Evolutionary conservation across 2,113 vertebrate genomes (phyloP), one percentile per base, ranked within the genome.

Genomic region (Podarcis cretensis): DNA sequence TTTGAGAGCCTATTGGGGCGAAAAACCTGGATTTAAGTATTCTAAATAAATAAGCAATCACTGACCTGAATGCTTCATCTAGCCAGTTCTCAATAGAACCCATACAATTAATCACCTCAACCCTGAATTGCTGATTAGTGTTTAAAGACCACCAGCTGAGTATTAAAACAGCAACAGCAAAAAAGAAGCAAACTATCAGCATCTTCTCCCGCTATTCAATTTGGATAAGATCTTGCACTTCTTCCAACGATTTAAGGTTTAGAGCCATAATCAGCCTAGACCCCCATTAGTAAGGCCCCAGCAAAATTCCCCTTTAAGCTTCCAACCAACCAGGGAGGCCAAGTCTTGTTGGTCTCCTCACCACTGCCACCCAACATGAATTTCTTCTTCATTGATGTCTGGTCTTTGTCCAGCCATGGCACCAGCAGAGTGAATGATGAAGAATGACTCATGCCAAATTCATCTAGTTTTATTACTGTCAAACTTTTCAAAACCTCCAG

Each of bases 381-480:
- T 32, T 21, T 63, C 68, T 85, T 88, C 65, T 87, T 88, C n/a
- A 81, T 37, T 85, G 57, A n/a, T 69, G 16, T 1, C 69, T 78
- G 65, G 79, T 5, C 23, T 75, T 78, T 87, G 32, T 74, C 40
- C 76, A 88, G 71, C 83, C n/a, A 43, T 88, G 77, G 48, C 85
- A 27, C 30, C 92, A 57, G 65, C 86, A 93, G 83, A 35, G 10
- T 66, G 40, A 92, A 85, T 48, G n/a, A 92, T 43, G 63, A 54
- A 92, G 86, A 69, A 30, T 14, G 3, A 13, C 48, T 85, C 81
- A 89, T 93, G 57, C 5, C 5, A 92, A 91, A 71, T 1, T 85
- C 93, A 94, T 94, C 95, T 32, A 83, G 54, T 65, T 88, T 78
- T 88, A 85, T 96, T 93, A 93, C 40, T 86, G 82, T 95, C 94